Percentiles rank a stretch among this genome's conserved stretches.
phyloP scores from a whole-genome alignment of 2,888 invertebrate species.

The Yponomeuta plumbellus region DNA sequence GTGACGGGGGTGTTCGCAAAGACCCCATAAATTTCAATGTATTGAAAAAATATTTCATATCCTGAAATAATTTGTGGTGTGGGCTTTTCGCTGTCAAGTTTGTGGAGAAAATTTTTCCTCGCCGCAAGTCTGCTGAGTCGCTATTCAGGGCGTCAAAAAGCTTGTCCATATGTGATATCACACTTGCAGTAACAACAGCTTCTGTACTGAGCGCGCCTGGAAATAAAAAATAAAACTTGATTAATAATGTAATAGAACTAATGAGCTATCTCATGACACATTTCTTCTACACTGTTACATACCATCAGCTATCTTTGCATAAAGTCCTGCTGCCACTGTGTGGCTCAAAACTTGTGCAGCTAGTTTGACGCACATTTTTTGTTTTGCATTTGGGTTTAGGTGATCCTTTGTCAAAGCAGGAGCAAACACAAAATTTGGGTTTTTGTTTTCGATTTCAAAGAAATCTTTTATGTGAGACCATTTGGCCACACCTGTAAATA shows the following conservation, averaged over 20 bases:
- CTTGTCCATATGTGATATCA: slow-evolving; percentile 13
- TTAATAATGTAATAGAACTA: background rate
- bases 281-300: background rate
- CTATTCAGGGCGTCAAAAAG: slow-evolving; percentile 19
- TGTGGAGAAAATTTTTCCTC: slow-evolving; percentile 17
- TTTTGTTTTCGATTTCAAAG: slow-evolving; percentile 19
- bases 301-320: background rate
- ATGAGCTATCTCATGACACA: background rate
- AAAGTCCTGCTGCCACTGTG: slow-evolving; percentile 4
- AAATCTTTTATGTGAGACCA: slow-evolving; percentile 18
- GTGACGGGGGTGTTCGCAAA: slow-evolving; percentile 4
- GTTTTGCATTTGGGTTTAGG: slow-evolving; percentile 17
- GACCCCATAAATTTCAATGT: slow-evolving; percentile 7
- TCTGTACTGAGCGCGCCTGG: slow-evolving; percentile 18
- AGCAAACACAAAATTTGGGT: slow-evolving; percentile 18
- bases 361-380: slow-evolving; percentile 20
- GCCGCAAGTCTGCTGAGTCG: slow-evolving; percentile 11
- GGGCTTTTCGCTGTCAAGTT: slow-evolving; percentile 9
- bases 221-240: background rate
- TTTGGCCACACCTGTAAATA: slow-evolving; percentile 15
- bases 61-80: background rate
- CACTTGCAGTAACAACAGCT: slow-evolving; percentile 18
- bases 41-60: slow-evolving; percentile 1
- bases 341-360: slow-evolving; percentile 18
- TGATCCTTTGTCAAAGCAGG: slow-evolving; percentile 18